phyloP scores from a whole-genome alignment of 2,113 vertebrate species.

The Nansenia antarctica region DNA sequence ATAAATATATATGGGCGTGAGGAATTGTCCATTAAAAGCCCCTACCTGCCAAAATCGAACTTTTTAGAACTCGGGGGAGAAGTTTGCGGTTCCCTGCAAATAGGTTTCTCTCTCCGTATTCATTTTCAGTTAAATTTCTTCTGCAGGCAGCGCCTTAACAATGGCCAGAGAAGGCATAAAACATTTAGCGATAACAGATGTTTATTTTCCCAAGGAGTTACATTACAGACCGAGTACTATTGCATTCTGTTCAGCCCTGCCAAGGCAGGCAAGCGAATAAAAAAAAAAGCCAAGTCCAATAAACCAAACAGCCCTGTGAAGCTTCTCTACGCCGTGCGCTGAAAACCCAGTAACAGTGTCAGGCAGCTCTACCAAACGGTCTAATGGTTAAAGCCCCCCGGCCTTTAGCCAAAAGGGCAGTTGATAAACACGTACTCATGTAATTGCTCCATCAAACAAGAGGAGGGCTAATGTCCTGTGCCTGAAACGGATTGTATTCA shows the following conservation, averaged over 20 bases:
- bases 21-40: constrained; percentile 39
- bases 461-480: constrained; percentile 19
- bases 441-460: constrained; percentile 41
- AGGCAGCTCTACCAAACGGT: constrained; percentile 21
- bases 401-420: constrained; percentile 24
- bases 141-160: constrained; percentile 22
- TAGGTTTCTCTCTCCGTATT: constrained; percentile 50
- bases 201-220: constrained; percentile 33
- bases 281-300: constrained; percentile 10
- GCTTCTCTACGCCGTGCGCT: constrained; percentile 31
- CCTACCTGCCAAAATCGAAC: constrained; percentile 38
- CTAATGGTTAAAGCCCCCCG: constrained; percentile 33
- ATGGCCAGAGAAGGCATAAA: constrained; percentile 22
- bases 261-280: constrained; percentile 2
- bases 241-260: constrained; percentile 22
- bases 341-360: constrained; percentile 36
- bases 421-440: constrained; percentile 28
- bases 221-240: constrained; percentile 30
- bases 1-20: no score
- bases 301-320: constrained; percentile 32
- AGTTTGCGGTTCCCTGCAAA: constrained; percentile 21
- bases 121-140: constrained; percentile 44
- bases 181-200: constrained; percentile 29
- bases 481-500: constrained; percentile 16
- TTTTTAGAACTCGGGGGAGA: constrained; percentile 23